phyloP scores from a whole-genome alignment of 2,113 vertebrate genomes.

The Loxodonta africana region DNA sequence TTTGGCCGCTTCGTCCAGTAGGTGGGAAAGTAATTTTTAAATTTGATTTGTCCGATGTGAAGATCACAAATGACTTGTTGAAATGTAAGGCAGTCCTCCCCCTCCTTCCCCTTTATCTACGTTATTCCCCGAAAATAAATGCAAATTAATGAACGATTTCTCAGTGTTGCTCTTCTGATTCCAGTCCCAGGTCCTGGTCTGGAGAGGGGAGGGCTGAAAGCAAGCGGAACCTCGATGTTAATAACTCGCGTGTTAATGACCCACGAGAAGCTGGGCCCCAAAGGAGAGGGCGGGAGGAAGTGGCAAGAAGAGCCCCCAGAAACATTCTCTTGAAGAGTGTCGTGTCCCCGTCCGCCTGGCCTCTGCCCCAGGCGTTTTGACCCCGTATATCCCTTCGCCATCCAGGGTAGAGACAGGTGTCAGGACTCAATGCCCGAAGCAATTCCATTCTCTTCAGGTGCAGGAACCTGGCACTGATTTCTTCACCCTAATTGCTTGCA shows the following conservation, averaged over 20 bases:
- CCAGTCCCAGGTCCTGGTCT: slow-evolving; percentile 44
- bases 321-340: slow-evolving; percentile 8
- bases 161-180: slow-evolving; percentile 84
- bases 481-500: slow-evolving; percentile 81
- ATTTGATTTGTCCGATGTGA: slow-evolving; percentile 85
- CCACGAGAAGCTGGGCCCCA: slow-evolving; percentile 40
- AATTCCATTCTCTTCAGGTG: slow-evolving; percentile 76
- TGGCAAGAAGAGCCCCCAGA: background rate
- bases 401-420: slow-evolving; percentile 79
- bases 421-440: slow-evolving; percentile 76
- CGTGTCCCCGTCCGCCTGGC: background rate
- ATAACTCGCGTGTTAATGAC: slow-evolving; percentile 53
- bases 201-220: background rate
- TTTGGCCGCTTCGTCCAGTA: slow-evolving; percentile 80
- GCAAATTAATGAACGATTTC: slow-evolving; percentile 83
- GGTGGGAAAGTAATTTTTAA: slow-evolving; percentile 82
- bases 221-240: slow-evolving; percentile 14
- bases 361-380: slow-evolving; percentile 69
- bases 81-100: slow-evolving; percentile 86
- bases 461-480: slow-evolving; percentile 80
- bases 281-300: background rate
- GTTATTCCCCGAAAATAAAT: slow-evolving; percentile 88
- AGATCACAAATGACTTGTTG: slow-evolving; percentile 85
- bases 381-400: slow-evolving; percentile 55
- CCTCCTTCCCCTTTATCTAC: slow-evolving; percentile 70